Percentiles rank a stretch among this genome's conserved stretches.
phyloP scores from a whole-genome alignment of 2,113 vertebrate genomes.

The Aspidoscelis tigris region DNA sequence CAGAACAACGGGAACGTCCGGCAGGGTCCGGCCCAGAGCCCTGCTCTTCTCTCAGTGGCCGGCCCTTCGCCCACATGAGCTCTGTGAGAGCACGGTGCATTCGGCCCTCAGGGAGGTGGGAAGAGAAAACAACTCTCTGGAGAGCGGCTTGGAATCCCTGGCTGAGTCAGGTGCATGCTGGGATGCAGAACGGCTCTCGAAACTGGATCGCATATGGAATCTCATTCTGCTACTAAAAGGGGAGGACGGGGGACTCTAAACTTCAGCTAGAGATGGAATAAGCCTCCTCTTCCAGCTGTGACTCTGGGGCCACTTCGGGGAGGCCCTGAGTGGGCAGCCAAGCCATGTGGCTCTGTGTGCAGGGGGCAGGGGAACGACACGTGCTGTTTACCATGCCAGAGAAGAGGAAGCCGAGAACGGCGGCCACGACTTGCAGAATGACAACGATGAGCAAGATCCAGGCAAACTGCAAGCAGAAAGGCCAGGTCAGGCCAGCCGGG shows the following conservation, averaged over 20 bases:
- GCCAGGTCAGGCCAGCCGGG: neutral
- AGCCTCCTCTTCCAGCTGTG: neutral
- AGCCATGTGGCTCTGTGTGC: neutral
- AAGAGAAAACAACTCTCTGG: neutral
- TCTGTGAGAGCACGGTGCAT: too few species aligned
- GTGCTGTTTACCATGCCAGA: conserved; percentile 73
- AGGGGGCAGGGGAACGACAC: too few species aligned
- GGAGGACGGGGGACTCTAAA: too few species aligned
- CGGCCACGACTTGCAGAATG: conserved; percentile 78
- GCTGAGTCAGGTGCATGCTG: neutral
- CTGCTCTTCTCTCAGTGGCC: too few species aligned
- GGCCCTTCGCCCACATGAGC: too few species aligned
- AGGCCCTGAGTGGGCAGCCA: neutral
- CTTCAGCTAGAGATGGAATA: neutral
- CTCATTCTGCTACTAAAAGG: too few species aligned
- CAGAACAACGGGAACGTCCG: neutral
- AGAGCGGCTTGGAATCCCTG: neutral
- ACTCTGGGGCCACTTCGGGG: too few species aligned
- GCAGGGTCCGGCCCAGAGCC: too few species aligned
- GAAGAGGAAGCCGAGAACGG: conserved; percentile 76
- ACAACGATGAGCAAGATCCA: conserved; percentile 72
- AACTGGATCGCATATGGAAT: too few species aligned
- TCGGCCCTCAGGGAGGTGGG: neutral
- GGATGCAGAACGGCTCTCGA: too few species aligned
- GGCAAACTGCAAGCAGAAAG: conserved; percentile 71